Base-by-base conservation (phyloP, 1,140 invertebrate species). In the Fopius arisanus region DNA sequence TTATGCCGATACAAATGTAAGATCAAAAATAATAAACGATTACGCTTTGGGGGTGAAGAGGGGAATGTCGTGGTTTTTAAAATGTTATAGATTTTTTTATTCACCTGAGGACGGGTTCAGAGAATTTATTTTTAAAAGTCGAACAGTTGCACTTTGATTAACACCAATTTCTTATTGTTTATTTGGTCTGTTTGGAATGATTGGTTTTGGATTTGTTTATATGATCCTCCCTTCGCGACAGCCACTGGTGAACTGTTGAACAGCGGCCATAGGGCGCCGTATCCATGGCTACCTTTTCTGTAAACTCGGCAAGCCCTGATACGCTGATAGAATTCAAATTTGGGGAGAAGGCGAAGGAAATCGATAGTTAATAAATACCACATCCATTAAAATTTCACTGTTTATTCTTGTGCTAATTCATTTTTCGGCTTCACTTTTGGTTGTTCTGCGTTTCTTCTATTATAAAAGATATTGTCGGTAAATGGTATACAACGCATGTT, bases 181-280 rank as follows among this genome's bases (percentile, higher is more conserved):
- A 37, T 37, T 12, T 3, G 33, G 9, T 37, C 12, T 37, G 12
- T 3, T 37, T 10, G 12, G 33, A 12, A 37, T 1, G 33, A 37
- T 7, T 37, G 2, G 33, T 12, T 37, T 1, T 7, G 7, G 4
- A 29, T 68, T 48, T 23, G 66, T 48, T 68, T 41, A 68, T 28
- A 21, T 28, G 66, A 59, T 43, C 54, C 54, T 77, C 76, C 63
- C 68, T 72, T 59, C 68, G 70, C 78, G 77, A 76, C 77, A 78
- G 73, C 82, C 74, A 78, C 75, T 81, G 43, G 62, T 72, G 70
- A 81, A 83, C 82, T 82, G 73, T 79, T 80, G 79, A 74, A 75
- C 78, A n/a, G 74, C 75, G 74, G 77, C 81, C 82, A 83, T 80
- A 77, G 74, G 72, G 77, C 43, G 59, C 63, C 5, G 81, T 84